Conservation (phyloP, 1,140 invertebrate species). For the Popillia japonica region DNA sequence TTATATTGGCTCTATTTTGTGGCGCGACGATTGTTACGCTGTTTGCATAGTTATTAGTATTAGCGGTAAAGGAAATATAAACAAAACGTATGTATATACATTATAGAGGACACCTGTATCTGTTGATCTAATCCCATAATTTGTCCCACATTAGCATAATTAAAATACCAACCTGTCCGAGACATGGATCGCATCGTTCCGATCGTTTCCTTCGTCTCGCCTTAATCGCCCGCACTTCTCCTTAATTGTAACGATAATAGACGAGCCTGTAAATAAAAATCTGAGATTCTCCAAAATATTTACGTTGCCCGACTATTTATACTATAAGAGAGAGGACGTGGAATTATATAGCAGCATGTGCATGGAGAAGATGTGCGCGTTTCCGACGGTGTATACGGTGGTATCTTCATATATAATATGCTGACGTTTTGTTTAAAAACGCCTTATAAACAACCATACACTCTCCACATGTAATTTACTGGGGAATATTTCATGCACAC, state of each 20-base stretch:
- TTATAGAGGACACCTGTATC: no score
- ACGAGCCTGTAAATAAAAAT: conserved; percentile 30
- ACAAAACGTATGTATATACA: no score
- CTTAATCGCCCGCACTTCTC: conserved; percentile 14
- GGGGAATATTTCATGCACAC: conserved; percentile 10
- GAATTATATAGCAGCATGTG: conserved; percentile 25
- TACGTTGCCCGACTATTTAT: background rate
- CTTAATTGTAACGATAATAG: conserved; percentile 28
- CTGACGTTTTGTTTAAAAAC: conserved; percentile 33
- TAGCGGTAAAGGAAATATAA: no score
- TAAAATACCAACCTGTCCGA: conserved; percentile 15
- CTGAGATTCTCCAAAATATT: conserved; percentile 31
- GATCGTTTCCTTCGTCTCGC: background rate
- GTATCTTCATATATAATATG: conserved; percentile 33
- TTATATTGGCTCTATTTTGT: conserved; percentile 41
- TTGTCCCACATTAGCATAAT: no score
- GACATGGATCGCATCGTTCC: background rate
- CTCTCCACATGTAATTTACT: conserved; percentile 31
- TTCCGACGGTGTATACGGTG: conserved; percentile 9
- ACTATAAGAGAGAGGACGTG: conserved; percentile 15
- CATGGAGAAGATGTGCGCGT: no score
- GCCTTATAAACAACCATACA: conserved; percentile 33
- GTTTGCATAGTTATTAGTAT: no score
- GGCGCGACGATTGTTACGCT: conserved; percentile 11
- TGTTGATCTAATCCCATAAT: no score